These are phyloP conservation scores for Periophthalmodon schlosseri DNA, from an alignment of 2,113 vertebrate species.

Conservation along the genomic window DNA sequence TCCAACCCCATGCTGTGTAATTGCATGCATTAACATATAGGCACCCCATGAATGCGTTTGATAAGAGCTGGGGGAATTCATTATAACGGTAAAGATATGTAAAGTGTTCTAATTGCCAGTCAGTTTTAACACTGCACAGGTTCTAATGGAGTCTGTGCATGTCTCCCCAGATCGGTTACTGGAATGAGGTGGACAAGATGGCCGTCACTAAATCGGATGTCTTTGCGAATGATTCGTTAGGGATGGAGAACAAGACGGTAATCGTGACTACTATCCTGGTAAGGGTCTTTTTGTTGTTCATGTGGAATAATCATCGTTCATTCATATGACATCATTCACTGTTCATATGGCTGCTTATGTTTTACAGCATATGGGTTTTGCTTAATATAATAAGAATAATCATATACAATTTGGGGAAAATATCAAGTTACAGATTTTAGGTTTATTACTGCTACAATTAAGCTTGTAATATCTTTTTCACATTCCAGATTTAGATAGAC, in stretches of 20 bases:
- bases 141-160: conserved; percentile 3
- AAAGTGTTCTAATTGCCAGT: background rate
- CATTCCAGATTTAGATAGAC: no score
- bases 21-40: background rate
- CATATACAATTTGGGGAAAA: no score
- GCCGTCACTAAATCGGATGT: conserved; percentile 92
- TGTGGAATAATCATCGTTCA: no score
- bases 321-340: no score
- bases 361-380: no score
- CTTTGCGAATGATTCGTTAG: conserved; percentile 90
- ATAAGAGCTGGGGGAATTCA: background rate
- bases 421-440: no score
- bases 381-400: no score
- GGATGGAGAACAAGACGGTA: conserved; percentile 97
- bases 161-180: conserved; percentile 91
- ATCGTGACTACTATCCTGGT: conserved; percentile 99
- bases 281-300: conserved; percentile 51
- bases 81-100: background rate
- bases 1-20: background rate
- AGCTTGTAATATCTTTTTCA: no score
- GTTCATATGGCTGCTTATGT: no score
- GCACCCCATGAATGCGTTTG: background rate
- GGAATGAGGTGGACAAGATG: conserved; percentile 99
- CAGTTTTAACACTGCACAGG: background rate
- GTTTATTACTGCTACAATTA: no score